Percentiles rank a stretch among this genome's conserved stretches.
phyloP scores from a whole-genome alignment of 2,888 invertebrate genomes.

The Trissolcus brochymenae region DNA sequence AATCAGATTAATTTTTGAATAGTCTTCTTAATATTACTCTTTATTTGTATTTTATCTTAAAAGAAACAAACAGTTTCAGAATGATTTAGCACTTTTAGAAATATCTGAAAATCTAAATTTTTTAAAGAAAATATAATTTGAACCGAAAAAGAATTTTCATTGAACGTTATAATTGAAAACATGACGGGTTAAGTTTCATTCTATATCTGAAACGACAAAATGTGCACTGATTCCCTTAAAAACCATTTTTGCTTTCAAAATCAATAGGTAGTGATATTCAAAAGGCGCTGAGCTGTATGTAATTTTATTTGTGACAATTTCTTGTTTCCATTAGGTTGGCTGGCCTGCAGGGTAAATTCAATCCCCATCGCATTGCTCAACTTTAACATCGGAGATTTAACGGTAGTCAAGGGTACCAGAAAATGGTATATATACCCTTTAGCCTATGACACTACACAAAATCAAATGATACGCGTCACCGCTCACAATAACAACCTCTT shows the following conservation, averaged over 20 bases:
- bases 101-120: no score
- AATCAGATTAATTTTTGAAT: no score
- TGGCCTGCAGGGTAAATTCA: slow-evolving; percentile 74
- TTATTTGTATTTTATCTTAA: no score
- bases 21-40: no score
- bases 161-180: no score
- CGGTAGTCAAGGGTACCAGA: slow-evolving; percentile 66
- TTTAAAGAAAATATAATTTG: no score
- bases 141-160: no score
- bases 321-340: slow-evolving; percentile 76
- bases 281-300: slow-evolving; percentile 73
- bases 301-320: slow-evolving; percentile 76
- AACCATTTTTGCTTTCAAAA: slow-evolving; percentile 42
- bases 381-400: slow-evolving; percentile 61
- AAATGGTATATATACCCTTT: slow-evolving; percentile 70
- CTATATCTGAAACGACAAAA: no score
- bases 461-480: slow-evolving; percentile 75
- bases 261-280: slow-evolving; percentile 68
- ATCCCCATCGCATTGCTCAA: slow-evolving; percentile 66
- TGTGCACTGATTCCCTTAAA: slow-evolving; percentile 6
- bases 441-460: slow-evolving; percentile 68
- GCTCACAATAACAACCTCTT: slow-evolving; percentile 74
- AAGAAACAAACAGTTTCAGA: no score
- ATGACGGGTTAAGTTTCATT: no score
- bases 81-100: no score